A percentile compares a stretch with the other conserved stretches of the same genome.
Evolutionary conservation across 2,113 vertebrate genomes (phyloP).

Genomic region (Toxotes jaculatrix): DNA sequence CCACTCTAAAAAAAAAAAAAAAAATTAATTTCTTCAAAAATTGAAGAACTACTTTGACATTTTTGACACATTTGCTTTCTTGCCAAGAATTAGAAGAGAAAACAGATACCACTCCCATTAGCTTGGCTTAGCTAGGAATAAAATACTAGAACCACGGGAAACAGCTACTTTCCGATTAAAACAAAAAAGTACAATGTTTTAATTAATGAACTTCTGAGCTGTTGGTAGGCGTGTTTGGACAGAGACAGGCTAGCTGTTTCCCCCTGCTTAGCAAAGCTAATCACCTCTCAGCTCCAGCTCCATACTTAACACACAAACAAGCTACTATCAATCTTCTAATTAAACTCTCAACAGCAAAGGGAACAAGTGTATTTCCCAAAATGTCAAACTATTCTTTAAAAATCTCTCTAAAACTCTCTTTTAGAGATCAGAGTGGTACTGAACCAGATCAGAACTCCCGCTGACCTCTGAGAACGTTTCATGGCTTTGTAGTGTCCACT

Average conservation of each 20-base stretch:
- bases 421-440: background rate
- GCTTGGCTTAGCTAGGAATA: background rate
- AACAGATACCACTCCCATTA: background rate
- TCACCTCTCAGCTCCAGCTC: background rate
- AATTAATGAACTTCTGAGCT: background rate
- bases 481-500: constrained; percentile 17
- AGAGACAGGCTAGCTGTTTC: background rate
- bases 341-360: background rate
- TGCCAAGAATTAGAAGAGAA: background rate
- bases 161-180: background rate
- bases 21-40: background rate
- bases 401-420: background rate
- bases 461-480: constrained; percentile 3
- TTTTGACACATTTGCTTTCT: constrained; percentile 5
- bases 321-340: background rate
- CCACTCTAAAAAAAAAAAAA: background rate
- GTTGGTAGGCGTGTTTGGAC: background rate
- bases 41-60: background rate
- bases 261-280: background rate
- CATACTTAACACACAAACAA: background rate
- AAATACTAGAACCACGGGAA: background rate
- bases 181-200: background rate
- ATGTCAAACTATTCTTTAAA: background rate
- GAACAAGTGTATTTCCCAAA: background rate
- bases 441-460: background rate